Conservation (phyloP, 1,140 invertebrate genomes). For the Pogonomyrmex barbatus region DNA sequence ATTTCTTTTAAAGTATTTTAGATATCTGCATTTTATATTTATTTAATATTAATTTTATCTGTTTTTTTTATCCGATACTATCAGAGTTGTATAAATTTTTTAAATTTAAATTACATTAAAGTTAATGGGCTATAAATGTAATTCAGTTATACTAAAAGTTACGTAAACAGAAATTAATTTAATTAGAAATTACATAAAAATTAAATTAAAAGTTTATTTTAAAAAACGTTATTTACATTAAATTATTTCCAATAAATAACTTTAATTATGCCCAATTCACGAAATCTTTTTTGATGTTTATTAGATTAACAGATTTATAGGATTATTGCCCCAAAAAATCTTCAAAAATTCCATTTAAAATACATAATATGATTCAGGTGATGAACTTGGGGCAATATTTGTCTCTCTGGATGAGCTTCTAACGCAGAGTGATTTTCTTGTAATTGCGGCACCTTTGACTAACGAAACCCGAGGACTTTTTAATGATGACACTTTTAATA, state of each 20-base stretch:
- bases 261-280: background rate
- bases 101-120: too few relatives aligned
- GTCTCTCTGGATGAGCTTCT: conserved; percentile 91
- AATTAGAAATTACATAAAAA: too few relatives aligned
- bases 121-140: background rate
- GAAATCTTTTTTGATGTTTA: background rate
- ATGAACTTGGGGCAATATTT: conserved; percentile 88
- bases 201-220: too few relatives aligned
- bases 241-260: background rate
- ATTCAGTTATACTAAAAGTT: background rate
- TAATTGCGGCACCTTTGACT: conserved; percentile 90
- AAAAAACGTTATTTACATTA: too few relatives aligned
- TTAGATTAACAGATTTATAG: background rate
- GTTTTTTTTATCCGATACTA: background rate
- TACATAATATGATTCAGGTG: conserved; percentile 81
- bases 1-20: background rate
- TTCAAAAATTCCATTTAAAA: conserved; percentile 1
- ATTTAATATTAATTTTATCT: too few relatives aligned
- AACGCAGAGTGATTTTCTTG: conserved; percentile 91
- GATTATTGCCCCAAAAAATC: background rate
- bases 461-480: conserved; percentile 91
- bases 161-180: too few relatives aligned
- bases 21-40: background rate
- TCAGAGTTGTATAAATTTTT: background rate
- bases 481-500: conserved; percentile 89